A percentile compares a stretch with the other conserved stretches of the same genome.
These are phyloP conservation scores for Sphaerodactylus townsendi DNA, from an alignment of 2,113 vertebrate species.

Conservation along the genomic window DNA sequence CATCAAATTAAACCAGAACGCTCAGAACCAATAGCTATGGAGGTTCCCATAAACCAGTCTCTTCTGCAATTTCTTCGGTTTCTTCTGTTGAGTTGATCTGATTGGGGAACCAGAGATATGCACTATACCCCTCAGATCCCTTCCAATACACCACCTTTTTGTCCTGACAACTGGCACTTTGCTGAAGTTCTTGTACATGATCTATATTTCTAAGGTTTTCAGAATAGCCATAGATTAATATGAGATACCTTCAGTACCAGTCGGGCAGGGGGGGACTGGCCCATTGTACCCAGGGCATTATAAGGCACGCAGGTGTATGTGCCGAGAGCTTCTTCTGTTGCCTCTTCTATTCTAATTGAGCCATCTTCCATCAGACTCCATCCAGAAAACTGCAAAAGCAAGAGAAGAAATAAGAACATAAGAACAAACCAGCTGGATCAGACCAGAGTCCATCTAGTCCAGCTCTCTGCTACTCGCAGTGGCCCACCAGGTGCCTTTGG, in stretches of 20 bases:
- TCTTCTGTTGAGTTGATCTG: background rate
- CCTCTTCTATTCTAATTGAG: conserved; percentile 96
- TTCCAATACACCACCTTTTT: accelerated
- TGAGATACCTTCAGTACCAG: conserved; percentile 96
- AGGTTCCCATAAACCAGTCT: background rate
- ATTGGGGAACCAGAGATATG: background rate
- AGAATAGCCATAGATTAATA: background rate
- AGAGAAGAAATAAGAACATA: background rate
- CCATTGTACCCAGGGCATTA: conserved; percentile 98
- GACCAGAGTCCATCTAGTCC: no score
- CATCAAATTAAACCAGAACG: background rate
- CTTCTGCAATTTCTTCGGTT: background rate
- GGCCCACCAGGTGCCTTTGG: no score
- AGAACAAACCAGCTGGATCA: no score
- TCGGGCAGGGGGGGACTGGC: conserved; percentile 96
- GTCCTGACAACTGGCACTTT: background rate
- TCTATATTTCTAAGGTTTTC: accelerated
- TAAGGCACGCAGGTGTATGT: conserved; percentile 99
- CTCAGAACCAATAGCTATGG: background rate
- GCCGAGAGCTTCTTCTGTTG: conserved; percentile 98
- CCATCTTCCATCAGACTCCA: conserved; percentile 95
- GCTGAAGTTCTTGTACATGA: no score
- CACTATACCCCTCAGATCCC: background rate
- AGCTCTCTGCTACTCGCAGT: no score
- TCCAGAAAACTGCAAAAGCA: conserved; percentile 82